Base-by-base conservation (phyloP, 1,140 invertebrate species). In the Drosophila pectinifera region DNA sequence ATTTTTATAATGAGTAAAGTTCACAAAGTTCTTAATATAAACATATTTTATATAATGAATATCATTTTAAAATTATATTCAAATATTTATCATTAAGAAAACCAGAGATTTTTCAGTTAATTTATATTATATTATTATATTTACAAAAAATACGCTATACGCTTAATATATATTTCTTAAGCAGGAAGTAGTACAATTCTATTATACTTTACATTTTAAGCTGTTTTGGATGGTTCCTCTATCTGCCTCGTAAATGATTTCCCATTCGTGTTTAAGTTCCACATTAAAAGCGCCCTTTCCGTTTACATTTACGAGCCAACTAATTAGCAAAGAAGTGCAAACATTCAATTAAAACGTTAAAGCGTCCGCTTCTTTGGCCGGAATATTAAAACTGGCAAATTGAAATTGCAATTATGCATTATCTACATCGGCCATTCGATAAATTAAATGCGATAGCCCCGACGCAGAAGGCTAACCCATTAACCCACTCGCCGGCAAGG, bases 391-490 rank as follows among this genome's bases (percentile, higher is more conserved):
- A 69, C 38, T 13, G 48, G 65, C 46, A 67, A 69, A 69, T 68
- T 45, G 39, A 68, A 69, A 68, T 68, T 69, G 67, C 48, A 69
- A 70, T 70, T 69, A 69, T 39, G 63, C 49, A 69, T 69, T 70
- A 70, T 70, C 63, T 70, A 34, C 63, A 69, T 70, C 63, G 26
- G 39, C 48, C 18, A 70, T 56, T 69, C 18, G 67, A 70, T 70
- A 56, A 70, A 70, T 69, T 70, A 56, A 70, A 69, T 39, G 11
- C 64, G 67, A 70, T 70, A 69, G 49, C 64, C 13, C n/a, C 18
- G 22, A 43, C 64, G n/a, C 62, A 45, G 16, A 70, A 20, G 64
- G 28, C 42, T 55, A 70, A 70, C 67, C 49, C 49, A 70, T 70
- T 70, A 69, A 70, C 49, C 49, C 67, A 46, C 24, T 57, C 34